Percentiles rank a stretch among this genome's conserved stretches.
phyloP scores from a whole-genome alignment of 2,113 vertebrate species.

The Acrocephalus arundinaceus region DNA sequence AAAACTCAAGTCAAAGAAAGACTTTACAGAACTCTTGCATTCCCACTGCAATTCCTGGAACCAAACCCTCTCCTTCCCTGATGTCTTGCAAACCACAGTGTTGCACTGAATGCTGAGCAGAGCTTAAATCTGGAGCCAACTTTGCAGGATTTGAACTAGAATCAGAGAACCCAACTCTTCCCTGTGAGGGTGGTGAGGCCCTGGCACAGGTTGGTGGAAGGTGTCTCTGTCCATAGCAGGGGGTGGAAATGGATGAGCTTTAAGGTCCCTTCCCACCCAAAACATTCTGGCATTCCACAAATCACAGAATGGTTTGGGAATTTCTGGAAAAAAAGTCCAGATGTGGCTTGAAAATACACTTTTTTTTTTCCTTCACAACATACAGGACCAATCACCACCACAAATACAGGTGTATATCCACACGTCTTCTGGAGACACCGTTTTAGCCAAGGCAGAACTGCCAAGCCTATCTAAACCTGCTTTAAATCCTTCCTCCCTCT shows the following conservation, averaged over 20 bases:
- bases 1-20: background rate
- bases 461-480: background rate
- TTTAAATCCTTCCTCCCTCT: background rate
- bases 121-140: background rate
- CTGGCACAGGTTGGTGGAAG: background rate
- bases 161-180: background rate
- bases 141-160: background rate
- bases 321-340: background rate
- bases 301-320: background rate
- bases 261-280: background rate
- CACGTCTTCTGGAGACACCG: fast-evolving
- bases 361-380: background rate
- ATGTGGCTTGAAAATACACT: background rate
- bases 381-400: background rate
- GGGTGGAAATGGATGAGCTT: background rate
- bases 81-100: background rate
- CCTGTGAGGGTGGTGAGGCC: background rate
- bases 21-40: background rate
- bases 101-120: fast-evolving
- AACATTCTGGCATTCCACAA: background rate
- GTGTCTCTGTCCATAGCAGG: background rate
- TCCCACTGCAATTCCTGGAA: background rate
- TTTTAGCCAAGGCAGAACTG: background rate
- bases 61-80: background rate
- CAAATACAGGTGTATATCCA: fast-evolving